Evolutionary conservation across 92 coral and sea anemone genomes (phyloP).

Genomic region (Blastomussa wellsi): DNA sequence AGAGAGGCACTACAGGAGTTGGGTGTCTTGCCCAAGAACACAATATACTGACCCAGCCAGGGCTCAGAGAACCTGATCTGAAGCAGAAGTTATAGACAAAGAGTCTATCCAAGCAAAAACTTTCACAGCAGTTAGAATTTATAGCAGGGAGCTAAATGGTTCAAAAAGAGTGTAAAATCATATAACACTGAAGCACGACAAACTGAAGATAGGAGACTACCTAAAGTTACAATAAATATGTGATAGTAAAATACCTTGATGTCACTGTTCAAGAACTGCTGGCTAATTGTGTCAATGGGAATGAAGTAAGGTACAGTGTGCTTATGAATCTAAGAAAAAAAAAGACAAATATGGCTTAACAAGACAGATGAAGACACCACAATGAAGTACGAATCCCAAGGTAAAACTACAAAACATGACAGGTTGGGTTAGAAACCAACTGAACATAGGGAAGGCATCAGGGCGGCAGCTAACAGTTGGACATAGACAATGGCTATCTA

Average conservation of each 20-base stretch:
- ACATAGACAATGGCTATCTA: too few relatives aligned
- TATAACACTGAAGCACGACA: neutral
- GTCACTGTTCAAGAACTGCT: constrained; percentile 54
- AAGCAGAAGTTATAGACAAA: too few relatives aligned
- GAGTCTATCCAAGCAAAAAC: neutral
- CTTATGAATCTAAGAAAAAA: constrained; percentile 41
- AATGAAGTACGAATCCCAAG: too few relatives aligned
- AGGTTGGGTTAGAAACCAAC: too few relatives aligned
- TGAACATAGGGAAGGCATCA: too few relatives aligned
- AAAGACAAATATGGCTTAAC: neutral
- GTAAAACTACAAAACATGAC: too few relatives aligned
- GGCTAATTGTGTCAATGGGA: constrained; percentile 42
- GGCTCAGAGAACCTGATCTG: too few relatives aligned
- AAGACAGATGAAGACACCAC: too few relatives aligned
- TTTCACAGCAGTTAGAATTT: neutral
- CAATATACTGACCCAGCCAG: too few relatives aligned
- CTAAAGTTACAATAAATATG: neutral
- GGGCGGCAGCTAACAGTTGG: too few relatives aligned
- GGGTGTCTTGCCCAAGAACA: too few relatives aligned
- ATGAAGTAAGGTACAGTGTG: constrained; percentile 66
- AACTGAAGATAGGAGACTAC: neutral
- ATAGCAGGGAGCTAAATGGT: neutral
- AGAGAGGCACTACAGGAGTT: too few relatives aligned
- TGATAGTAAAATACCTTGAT: constrained; percentile 36
- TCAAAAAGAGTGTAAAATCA: neutral